phyloP scores from a whole-genome alignment of 1,140 invertebrate species.

The Cotesia vestalis region DNA sequence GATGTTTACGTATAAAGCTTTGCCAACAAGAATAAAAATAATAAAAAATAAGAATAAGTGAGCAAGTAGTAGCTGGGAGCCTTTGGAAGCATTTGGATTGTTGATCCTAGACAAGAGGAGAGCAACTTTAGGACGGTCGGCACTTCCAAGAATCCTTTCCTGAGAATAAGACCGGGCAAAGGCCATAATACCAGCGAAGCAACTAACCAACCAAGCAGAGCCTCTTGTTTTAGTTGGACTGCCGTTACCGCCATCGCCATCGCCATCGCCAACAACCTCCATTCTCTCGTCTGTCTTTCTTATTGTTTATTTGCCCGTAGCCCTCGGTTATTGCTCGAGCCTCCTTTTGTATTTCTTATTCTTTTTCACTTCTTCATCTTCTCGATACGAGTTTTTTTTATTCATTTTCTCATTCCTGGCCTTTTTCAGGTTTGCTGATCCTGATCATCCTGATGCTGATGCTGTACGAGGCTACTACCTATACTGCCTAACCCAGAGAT shows the following conservation, averaged over 20 bases:
- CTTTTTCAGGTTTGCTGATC: conserved; percentile 13
- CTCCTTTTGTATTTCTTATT: conserved; percentile 17
- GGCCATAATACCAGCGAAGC: background rate
- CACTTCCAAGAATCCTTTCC: conserved; percentile 15
- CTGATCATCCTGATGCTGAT: background rate
- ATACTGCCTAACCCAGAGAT: background rate
- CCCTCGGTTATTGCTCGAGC: conserved; percentile 32
- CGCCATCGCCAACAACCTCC: background rate
- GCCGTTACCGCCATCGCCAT: conserved; percentile 9
- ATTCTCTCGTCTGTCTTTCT: conserved; percentile 26
- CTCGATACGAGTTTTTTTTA: background rate
- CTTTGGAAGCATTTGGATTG: background rate
- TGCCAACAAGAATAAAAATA: too few species aligned
- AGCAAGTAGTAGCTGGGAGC: too few species aligned
- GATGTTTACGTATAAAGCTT: too few species aligned
- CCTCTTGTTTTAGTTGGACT: background rate
- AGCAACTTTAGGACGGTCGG: conserved; percentile 19
- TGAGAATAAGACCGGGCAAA: conserved; percentile 21
- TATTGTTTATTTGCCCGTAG: conserved; percentile 35
- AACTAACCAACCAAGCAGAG: background rate
- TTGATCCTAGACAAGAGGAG: background rate
- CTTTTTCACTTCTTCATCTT: conserved; percentile 19
- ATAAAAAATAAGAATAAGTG: too few species aligned
- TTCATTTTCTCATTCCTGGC: conserved; percentile 4
- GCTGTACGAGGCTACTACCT: background rate